Conservation (phyloP, 1,140 invertebrate species). For the Propsilocerus akamusi region DNA sequence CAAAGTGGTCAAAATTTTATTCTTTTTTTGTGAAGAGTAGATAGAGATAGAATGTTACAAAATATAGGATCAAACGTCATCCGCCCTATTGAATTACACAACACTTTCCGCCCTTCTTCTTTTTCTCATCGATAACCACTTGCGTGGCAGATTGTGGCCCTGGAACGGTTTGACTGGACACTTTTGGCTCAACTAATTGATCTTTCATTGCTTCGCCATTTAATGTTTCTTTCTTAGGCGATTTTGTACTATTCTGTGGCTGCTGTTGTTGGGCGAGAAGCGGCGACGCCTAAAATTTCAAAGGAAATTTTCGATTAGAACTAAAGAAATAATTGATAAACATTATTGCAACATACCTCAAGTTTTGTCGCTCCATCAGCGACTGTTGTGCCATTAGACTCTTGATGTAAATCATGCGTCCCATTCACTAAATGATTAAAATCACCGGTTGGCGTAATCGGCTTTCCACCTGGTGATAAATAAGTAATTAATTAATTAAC, state of each 20-base stretch:
- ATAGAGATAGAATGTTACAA: no score
- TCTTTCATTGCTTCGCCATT: conserved; percentile 6
- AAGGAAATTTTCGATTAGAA: background rate
- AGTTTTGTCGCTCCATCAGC: conserved; percentile 19
- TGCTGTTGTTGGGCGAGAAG: conserved; percentile 9
- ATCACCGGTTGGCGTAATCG: conserved; percentile 50
- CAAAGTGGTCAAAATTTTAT: no score
- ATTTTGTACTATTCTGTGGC: conserved; percentile 7
- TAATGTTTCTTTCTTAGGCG: conserved; percentile 7
- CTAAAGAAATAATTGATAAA: background rate
- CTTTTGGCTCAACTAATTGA: conserved; percentile 13
- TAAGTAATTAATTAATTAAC: background rate
- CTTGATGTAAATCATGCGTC: conserved; percentile 15
- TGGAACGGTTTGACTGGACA: conserved; percentile 24
- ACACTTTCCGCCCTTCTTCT: conserved; percentile 23
- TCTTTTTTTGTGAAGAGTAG: no score
- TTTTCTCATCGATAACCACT: conserved; percentile 24
- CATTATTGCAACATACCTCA: conserved; percentile 12
- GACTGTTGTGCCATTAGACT: conserved; percentile 13
- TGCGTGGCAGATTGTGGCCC: conserved; percentile 24
- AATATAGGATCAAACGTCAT: no score
- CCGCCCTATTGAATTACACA: conserved; percentile 23
- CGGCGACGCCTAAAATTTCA: conserved; percentile 17
- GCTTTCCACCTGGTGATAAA: conserved; percentile 36
- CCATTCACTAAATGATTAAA: conserved; percentile 22